Percentiles rank a stretch among this genome's conserved stretches.
Evolutionary conservation across 2,888 invertebrate genomes (phyloP).

Genomic region (Folsomia candida): DNA sequence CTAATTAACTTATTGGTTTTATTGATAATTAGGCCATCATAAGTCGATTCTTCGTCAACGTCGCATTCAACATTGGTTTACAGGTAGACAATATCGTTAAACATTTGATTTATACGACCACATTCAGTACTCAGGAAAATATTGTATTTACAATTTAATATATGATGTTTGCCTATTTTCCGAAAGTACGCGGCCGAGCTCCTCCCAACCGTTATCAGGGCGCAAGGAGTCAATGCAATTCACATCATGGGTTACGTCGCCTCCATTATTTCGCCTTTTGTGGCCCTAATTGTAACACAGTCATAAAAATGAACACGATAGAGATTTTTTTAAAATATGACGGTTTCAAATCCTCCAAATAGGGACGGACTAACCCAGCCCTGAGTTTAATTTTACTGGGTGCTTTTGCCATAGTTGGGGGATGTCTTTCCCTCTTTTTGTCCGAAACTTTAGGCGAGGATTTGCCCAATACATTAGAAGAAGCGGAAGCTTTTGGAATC

Average conservation of each 20-base stretch:
- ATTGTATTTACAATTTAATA: too few relatives aligned
- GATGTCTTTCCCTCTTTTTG: constrained; percentile 71
- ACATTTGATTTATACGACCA: too few relatives aligned
- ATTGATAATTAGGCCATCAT: constrained; percentile 70
- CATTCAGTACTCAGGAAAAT: too few relatives aligned
- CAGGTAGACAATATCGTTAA: too few relatives aligned
- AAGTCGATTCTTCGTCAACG: constrained; percentile 81
- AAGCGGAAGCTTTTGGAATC: constrained; percentile 80
- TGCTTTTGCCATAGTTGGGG: constrained; percentile 70
- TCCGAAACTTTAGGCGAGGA: constrained; percentile 84
- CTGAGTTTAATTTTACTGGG: constrained; percentile 78
- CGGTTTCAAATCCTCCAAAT: too few relatives aligned
- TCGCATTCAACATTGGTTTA: constrained; percentile 83
- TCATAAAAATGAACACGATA: not conserved
- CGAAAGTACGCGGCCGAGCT: constrained; percentile 85
- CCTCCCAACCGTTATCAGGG: constrained; percentile 77
- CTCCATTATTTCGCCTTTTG: constrained; percentile 63
- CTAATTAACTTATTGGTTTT: too few relatives aligned
- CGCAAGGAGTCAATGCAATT: constrained; percentile 50
- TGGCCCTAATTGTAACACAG: constrained; percentile 71
- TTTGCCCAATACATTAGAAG: constrained; percentile 78
- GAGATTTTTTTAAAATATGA: not conserved
- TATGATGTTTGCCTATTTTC: too few relatives aligned
- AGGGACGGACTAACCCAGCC: constrained; percentile 69
- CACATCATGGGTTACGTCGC: constrained; percentile 52